Conservation (phyloP, 1,140 invertebrate species). For the Bombus breviceps region DNA sequence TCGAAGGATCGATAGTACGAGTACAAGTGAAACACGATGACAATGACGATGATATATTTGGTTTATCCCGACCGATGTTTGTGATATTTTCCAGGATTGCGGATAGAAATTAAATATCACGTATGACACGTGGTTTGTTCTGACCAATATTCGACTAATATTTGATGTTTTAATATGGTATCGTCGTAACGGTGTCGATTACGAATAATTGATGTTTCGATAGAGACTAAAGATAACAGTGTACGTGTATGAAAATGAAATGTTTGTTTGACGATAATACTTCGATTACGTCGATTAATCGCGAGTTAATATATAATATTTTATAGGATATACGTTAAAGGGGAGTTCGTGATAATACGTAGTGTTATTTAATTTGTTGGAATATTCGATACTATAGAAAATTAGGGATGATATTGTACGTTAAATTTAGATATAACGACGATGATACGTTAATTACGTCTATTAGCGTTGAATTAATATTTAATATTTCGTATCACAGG, state of each 20-base stretch:
- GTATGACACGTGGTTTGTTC: background rate
- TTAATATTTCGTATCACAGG: background rate
- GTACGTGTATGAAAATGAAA: background rate
- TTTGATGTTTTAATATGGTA: background rate
- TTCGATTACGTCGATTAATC: background rate
- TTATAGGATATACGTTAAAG: background rate
- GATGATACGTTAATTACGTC: background rate
- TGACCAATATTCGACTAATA: background rate
- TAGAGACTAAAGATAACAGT: background rate
- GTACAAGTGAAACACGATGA: background rate
- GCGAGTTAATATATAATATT: background rate
- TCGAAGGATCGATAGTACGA: background rate
- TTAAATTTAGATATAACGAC: background rate
- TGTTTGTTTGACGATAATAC: background rate
- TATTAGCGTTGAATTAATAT: background rate
- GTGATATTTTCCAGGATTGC: background rate
- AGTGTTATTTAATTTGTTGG: background rate
- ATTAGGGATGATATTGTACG: background rate
- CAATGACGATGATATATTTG: background rate
- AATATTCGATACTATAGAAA: background rate
- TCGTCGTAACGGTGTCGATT: background rate
- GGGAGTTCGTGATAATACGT: background rate
- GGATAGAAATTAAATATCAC: background rate
- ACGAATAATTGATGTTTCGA: background rate
- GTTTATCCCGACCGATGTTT: background rate